These are phyloP conservation scores for Plutella xylostella DNA, from an alignment of 2,888 invertebrate genomes.

Conservation along the genomic window DNA sequence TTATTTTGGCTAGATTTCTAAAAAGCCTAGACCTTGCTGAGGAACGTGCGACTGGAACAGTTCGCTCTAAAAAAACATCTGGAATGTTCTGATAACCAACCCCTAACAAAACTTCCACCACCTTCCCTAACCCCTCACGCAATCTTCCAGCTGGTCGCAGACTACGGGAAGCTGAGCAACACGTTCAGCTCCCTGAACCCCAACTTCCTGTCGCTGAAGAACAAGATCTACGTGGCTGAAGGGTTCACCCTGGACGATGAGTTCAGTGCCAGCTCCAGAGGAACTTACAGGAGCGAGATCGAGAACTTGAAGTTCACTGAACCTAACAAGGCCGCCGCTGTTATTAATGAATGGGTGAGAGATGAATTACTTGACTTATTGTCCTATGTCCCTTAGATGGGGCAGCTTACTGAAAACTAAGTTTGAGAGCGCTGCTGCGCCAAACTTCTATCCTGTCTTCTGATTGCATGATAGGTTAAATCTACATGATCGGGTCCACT, in stretches of 20 bases:
- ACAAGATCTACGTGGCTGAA: conserved; percentile 31
- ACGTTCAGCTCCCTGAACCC: conserved; percentile 26
- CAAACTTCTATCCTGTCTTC: background rate
- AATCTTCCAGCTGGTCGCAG: conserved; percentile 21
- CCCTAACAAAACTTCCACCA: background rate
- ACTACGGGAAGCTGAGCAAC: conserved; percentile 24
- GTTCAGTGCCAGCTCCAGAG: conserved; percentile 21
- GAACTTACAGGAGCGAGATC: conserved; percentile 25
- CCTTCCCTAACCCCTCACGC: background rate
- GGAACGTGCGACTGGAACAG: background rate
- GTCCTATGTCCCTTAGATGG: background rate
- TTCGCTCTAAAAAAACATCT: background rate
- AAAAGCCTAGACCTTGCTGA: background rate
- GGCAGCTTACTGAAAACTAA: background rate
- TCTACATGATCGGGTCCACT: too few relatives aligned
- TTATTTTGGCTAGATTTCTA: background rate
- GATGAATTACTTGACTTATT: too few relatives aligned
- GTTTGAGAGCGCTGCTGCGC: background rate
- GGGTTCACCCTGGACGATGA: conserved; percentile 19
- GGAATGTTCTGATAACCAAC: background rate
- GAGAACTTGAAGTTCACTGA: conserved; percentile 27
- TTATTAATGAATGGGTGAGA: conserved; percentile 25
- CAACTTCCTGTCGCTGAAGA: conserved; percentile 28
- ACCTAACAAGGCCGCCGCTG: conserved; percentile 21
- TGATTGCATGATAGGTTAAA: background rate